Base-by-base conservation (phyloP, 2,113 vertebrate genomes). In the Otocyon megalotis region DNA sequence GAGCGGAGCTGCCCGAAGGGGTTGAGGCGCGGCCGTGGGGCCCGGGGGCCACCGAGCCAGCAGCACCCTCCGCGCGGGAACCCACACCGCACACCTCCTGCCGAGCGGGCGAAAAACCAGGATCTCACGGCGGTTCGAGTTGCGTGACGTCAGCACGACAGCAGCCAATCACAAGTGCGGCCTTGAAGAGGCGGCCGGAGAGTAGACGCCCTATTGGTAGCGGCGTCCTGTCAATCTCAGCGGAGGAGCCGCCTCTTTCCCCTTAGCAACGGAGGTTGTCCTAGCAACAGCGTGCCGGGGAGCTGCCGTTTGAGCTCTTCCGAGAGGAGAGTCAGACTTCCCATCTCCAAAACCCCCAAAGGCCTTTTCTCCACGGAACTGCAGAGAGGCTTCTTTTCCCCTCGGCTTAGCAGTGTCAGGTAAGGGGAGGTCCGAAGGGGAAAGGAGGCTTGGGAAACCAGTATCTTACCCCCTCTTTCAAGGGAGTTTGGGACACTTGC, bases 191-290 rank as follows among this genome's bases (percentile, higher is more conserved):
- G 8, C 77, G 14, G 5, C 16, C 19, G 35, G 60, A 19, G 7
- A 82, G 35, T 0, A 1, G 35, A 26, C 22, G n/a, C 8, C 9
- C 9, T 79, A 96, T 82, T 97, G 97, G 97, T 87, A 13, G 22
- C 0, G 1, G 3, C 12, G 1, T 14, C 69, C 35, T 97, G 94
- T 97, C 96, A 96, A 80, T 97, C 93, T 83, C 83, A 20, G 17
- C 37, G 62, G 30, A 62, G 58, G 81, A 0, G 0, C 28, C 24
- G 8, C 96, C 92, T 87, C 48, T 86, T 94, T 90, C 54, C 53
- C 89, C 95, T 90, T 96, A 97, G 93, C 97, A 96, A 98, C 97
- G 8, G 48, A 17, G 54, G 98, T 94, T 94, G 95, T 98, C 85
- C 12, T 54, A 96, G 97, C 93, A 97, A 98, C 97, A 6, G 37